Percentiles rank a stretch among this genome's conserved stretches.
phyloP scores from a whole-genome alignment of 2,888 invertebrate genomes.

The Autographa pulchrina region DNA sequence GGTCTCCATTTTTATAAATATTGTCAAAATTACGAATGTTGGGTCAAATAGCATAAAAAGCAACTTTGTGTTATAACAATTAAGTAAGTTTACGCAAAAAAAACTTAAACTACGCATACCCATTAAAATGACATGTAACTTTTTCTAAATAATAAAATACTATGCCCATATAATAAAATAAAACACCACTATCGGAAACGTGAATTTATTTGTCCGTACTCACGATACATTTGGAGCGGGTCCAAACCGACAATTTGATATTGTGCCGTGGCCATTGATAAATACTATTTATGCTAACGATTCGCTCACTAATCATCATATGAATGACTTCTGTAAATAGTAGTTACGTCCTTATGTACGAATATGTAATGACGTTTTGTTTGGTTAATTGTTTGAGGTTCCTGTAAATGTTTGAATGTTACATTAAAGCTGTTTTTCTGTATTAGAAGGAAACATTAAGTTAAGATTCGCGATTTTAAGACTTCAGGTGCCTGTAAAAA shows the following conservation, averaged over 20 bases:
- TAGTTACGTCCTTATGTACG: conserved; percentile 5
- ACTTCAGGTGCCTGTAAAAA: too few species aligned
- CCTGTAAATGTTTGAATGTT: neutral
- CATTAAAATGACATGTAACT: neutral
- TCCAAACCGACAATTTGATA: conserved; percentile 59
- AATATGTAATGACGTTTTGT: conserved; percentile 23
- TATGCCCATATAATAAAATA: neutral
- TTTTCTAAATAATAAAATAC: conserved; percentile 22
- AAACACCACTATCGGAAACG: conserved; percentile 26
- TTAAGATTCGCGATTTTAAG: too few species aligned
- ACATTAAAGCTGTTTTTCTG: too few species aligned
- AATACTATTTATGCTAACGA: conserved; percentile 48
- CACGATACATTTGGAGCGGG: conserved; percentile 48
- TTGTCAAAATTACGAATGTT: too few species aligned
- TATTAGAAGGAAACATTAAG: too few species aligned
- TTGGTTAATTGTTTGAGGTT: neutral
- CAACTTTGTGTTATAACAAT: too few species aligned
- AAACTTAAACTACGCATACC: too few species aligned
- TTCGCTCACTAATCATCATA: conserved; percentile 44
- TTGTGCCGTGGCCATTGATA: conserved; percentile 45
- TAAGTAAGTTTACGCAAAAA: too few species aligned
- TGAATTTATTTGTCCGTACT: conserved; percentile 38
- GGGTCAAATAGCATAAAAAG: too few species aligned
- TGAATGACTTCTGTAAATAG: conserved; percentile 36
- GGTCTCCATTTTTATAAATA: too few species aligned